phyloP scores from a whole-genome alignment of 2,113 vertebrate genomes.

The Tamias sibiricus region DNA sequence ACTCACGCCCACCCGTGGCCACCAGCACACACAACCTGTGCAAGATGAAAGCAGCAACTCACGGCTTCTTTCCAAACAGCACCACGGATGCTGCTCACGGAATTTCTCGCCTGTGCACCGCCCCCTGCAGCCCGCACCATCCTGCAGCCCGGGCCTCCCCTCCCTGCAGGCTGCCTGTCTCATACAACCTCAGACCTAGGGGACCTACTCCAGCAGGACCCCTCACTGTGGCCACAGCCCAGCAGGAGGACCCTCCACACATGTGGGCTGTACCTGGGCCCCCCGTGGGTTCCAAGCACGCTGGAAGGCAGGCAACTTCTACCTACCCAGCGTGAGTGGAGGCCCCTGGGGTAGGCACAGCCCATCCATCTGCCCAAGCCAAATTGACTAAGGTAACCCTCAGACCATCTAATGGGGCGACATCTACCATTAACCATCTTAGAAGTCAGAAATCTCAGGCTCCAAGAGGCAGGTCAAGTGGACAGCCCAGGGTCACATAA shows the following conservation, averaged over 20 bases:
- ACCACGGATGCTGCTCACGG: not conserved
- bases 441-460: not conserved
- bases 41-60: not conserved
- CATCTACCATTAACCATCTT: rapidly evolving
- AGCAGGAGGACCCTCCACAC: not conserved
- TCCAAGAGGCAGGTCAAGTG: not conserved
- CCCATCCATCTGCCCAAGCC: rapidly evolving
- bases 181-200: not conserved
- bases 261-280: rapidly evolving
- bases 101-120: not conserved
- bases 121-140: not conserved
- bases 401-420: rapidly evolving
- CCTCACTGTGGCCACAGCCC: rapidly evolving
- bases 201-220: not conserved
- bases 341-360: not conserved
- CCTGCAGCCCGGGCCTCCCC: not conserved
- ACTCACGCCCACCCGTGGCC: not conserved
- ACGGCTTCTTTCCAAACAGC: not conserved
- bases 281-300: rapidly evolving
- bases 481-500: not conserved
- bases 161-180: not conserved
- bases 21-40: not conserved
- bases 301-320: not conserved
- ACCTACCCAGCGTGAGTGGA: rapidly evolving
- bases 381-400: not conserved